These are phyloP conservation scores for Harpagoxenus sublaevis DNA, from an alignment of 2,888 invertebrate genomes.

Conservation along the genomic window DNA sequence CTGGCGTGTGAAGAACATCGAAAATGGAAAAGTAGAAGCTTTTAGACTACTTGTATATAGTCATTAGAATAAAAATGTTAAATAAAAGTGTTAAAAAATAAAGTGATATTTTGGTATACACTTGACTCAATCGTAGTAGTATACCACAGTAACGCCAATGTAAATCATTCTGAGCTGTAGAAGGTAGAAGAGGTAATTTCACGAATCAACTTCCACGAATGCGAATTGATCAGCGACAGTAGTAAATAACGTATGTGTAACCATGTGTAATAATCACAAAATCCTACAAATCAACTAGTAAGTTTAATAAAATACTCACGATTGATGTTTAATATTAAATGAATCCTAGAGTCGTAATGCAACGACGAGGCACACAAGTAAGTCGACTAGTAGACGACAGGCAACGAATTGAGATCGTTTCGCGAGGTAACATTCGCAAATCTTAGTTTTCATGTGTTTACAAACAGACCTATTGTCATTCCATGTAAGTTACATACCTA, in stretches of 20 bases:
- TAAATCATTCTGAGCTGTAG: background rate
- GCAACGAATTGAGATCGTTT: background rate
- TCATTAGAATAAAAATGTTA: background rate
- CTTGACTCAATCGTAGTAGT: background rate
- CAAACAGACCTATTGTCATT: background rate
- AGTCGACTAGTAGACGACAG: background rate
- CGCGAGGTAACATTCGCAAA: background rate
- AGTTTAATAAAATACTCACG: background rate
- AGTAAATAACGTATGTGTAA: background rate
- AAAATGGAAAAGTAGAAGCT: background rate
- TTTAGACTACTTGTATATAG: background rate
- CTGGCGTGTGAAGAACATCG: background rate
- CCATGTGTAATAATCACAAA: background rate
- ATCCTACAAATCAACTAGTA: background rate
- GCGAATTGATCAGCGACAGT: background rate
- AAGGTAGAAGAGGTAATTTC: background rate
- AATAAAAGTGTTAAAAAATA: background rate
- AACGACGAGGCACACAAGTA: background rate
- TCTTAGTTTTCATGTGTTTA: background rate
- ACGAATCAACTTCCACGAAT: background rate
- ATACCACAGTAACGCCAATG: background rate
- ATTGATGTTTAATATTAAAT: background rate
- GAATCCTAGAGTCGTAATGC: background rate
- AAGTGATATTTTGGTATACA: background rate
- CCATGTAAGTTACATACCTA: background rate